Conservation (phyloP, 2,797 vertebrate genomes). For the Malurus splendens region DNA sequence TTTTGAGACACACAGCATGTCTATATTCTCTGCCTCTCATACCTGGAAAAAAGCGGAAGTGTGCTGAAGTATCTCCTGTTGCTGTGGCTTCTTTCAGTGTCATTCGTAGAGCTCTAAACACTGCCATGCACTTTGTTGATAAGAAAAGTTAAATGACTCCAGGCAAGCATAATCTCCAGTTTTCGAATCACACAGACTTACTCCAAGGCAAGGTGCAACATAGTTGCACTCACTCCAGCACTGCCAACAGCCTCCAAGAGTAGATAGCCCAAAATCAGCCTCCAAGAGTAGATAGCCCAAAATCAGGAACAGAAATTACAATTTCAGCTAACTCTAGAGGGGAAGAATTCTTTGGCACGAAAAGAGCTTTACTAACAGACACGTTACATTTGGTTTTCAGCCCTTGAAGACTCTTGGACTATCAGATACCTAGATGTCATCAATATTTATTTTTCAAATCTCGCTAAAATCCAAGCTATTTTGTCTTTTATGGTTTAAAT, state of each 20-base stretch:
- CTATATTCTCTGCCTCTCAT: slow-evolving; percentile 32
- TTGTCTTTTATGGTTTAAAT: background rate
- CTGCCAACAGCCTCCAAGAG: background rate
- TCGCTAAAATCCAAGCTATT: background rate
- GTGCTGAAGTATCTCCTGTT: slow-evolving; percentile 18
- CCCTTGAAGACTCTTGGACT: background rate
- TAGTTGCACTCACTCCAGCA: background rate
- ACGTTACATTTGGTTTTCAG: background rate
- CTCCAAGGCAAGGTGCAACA: background rate
- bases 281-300: accelerated
- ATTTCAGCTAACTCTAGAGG: background rate
- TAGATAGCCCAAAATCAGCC: accelerated
- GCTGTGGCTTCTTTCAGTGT: background rate
- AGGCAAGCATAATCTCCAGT: background rate
- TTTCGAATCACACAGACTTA: background rate
- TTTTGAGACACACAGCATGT: slow-evolving; percentile 49
- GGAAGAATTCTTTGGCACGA: background rate
- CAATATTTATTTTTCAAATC: background rate
- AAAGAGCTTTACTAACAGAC: background rate
- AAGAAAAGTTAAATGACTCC: background rate
- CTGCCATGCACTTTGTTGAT: background rate
- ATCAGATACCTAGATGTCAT: background rate
- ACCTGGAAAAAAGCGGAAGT: slow-evolving; percentile 18
- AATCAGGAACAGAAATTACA: background rate
- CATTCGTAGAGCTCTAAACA: background rate